A percentile compares a stretch with the other conserved stretches of the same genome.
Conservation (phyloP, 1,140 invertebrate species). For the Caenorhabditis briggsae region DNA sequence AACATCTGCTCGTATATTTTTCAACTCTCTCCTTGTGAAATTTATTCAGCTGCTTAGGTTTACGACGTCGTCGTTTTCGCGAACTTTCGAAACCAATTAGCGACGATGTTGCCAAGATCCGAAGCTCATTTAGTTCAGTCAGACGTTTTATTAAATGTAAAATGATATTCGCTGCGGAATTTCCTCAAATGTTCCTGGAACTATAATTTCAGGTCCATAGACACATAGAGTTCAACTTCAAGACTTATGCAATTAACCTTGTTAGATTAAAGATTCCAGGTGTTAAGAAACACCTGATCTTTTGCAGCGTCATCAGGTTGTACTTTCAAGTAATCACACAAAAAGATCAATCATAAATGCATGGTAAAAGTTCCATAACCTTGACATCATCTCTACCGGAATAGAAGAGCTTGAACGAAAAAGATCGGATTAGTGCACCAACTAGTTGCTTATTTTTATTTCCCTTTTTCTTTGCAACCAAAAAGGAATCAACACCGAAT, state of each 20-base stretch:
- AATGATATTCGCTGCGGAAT: too few species aligned
- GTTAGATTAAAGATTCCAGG: too few species aligned
- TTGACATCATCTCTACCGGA: neutral
- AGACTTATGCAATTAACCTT: too few species aligned
- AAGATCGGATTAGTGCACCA: slow-evolving; percentile 6
- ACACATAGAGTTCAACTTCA: too few species aligned
- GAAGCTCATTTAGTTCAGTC: neutral
- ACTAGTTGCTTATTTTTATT: slow-evolving; percentile 15
- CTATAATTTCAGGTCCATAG: too few species aligned
- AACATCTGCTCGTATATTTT: slow-evolving; percentile 51
- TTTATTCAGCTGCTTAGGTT: slow-evolving; percentile 48
- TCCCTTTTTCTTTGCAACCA: neutral
- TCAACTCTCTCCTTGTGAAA: slow-evolving; percentile 3
- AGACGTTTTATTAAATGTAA: too few species aligned
- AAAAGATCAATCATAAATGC: too few species aligned
- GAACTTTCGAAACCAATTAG: slow-evolving; percentile 33
- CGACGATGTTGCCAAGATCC: slow-evolving; percentile 12
- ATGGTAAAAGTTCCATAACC: neutral
- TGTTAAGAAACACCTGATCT: too few species aligned
- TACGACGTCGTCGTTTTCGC: slow-evolving; percentile 21
- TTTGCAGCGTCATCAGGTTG: too few species aligned
- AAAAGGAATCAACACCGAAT: neutral
- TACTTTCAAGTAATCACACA: too few species aligned
- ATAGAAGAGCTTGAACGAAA: neutral
- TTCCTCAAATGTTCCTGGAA: too few species aligned